Evolutionary conservation across 1,140 invertebrate species (phyloP).

Genomic region (Drosophila nasuta): DNA sequence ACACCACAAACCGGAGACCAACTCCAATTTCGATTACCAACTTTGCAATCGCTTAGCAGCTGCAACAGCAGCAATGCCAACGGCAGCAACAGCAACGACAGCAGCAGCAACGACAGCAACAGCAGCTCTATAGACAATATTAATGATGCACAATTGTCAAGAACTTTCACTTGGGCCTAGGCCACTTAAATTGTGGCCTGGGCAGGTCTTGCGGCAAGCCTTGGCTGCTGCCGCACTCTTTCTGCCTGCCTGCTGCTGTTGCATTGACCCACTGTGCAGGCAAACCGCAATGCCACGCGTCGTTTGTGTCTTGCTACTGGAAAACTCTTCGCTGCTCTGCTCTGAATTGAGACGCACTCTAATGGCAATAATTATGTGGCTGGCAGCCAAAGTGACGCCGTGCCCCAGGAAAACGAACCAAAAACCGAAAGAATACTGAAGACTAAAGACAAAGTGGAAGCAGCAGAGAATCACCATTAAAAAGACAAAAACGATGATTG

Average conservation of each 20-base stretch:
- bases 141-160: conserved; percentile 82
- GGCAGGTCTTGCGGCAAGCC: conserved; percentile 45
- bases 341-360: conserved; percentile 79
- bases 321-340: conserved; percentile 32
- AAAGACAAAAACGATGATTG: conserved; percentile 82
- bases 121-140: conserved; percentile 70
- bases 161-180: conserved; percentile 78
- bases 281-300: conserved; percentile 79
- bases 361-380: conserved; percentile 79
- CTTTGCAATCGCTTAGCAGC: conserved; percentile 61
- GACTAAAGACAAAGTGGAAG: neutral
- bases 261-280: conserved; percentile 58
- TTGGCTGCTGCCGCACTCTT: neutral
- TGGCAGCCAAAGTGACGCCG: conserved; percentile 54
- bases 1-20: conserved; percentile 6
- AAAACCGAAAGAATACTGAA: conserved; percentile 17
- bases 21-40: conserved; percentile 63
- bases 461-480: conserved; percentile 65
- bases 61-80: conserved; percentile 47
- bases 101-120: conserved; percentile 10
- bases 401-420: conserved; percentile 21
- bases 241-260: conserved; percentile 5
- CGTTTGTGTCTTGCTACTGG: conserved; percentile 55
- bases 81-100: neutral
- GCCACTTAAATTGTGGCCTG: conserved; percentile 68